Evolutionary conservation across 2,888 invertebrate species (phyloP).

Genomic region (Synergus laeviventris): DNA sequence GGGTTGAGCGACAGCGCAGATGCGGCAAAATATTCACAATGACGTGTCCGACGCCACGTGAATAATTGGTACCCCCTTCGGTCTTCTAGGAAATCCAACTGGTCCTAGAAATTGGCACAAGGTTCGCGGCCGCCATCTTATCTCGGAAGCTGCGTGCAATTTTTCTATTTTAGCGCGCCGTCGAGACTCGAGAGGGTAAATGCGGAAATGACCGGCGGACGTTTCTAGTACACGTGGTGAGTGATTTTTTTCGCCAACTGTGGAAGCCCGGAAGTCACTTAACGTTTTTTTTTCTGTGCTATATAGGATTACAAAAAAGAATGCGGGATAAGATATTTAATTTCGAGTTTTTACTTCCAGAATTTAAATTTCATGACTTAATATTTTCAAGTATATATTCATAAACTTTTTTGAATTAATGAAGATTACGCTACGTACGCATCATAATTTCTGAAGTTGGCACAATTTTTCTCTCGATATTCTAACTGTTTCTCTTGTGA

Average conservation of each 20-base stretch:
- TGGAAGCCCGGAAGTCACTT: neutral
- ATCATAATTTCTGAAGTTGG: neutral
- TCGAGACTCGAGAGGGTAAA: neutral
- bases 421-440: too few species aligned
- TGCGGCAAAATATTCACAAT: constrained; percentile 74
- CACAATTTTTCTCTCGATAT: neutral
- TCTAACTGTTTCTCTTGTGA: neutral
- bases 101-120: constrained; percentile 71
- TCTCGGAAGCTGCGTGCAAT: constrained; percentile 49
- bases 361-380: neutral
- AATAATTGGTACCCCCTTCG: constrained; percentile 68
- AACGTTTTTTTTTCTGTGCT: neutral
- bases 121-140: constrained; percentile 62
- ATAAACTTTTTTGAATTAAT: neutral
- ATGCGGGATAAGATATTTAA: neutral
- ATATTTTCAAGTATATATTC: neutral
- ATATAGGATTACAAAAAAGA: neutral
- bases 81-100: constrained; percentile 62
- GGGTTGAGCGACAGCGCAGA: constrained; percentile 72
- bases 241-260: neutral
- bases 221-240: neutral
- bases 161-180: constrained; percentile 40
- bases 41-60: constrained; percentile 67
- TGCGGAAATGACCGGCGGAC: neutral
- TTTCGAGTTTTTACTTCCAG: neutral